Evolutionary conservation across 2,113 vertebrate genomes (phyloP).

Genomic region (Cyphomyrus plagiostoma): DNA sequence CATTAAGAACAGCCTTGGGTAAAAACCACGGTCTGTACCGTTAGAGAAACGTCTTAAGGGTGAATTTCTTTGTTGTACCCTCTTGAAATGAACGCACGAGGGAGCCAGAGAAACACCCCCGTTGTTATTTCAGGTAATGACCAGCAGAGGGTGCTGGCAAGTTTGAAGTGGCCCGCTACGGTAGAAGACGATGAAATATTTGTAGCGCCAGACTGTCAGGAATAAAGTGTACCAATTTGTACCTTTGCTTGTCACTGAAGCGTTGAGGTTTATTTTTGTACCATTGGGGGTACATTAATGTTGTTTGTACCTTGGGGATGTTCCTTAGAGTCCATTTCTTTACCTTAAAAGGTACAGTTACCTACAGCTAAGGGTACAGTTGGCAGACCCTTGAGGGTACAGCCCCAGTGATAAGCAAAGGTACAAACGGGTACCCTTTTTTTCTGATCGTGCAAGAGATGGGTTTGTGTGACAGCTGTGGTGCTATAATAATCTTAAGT

Average conservation of each 20-base stretch:
- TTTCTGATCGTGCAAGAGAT: neutral
- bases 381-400: neutral
- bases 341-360: neutral
- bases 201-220: neutral
- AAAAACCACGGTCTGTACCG: neutral
- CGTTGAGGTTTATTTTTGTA: neutral
- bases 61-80: neutral
- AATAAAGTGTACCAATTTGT: neutral
- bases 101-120: neutral
- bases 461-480: neutral
- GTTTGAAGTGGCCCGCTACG: neutral
- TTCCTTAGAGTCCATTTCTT: neutral
- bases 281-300: neutral
- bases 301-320: neutral
- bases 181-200: neutral
- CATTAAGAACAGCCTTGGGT: neutral
- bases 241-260: neutral
- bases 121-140: neutral
- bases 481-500: neutral
- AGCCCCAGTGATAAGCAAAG: neutral
- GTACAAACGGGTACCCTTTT: neutral
- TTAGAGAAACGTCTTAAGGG: neutral
- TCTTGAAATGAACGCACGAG: neutral
- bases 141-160: neutral
- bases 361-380: neutral